Percentiles rank a stretch among this genome's conserved stretches.
phyloP scores from a whole-genome alignment of 2,113 vertebrate genomes.

The Gnathonemus longibarbis region DNA sequence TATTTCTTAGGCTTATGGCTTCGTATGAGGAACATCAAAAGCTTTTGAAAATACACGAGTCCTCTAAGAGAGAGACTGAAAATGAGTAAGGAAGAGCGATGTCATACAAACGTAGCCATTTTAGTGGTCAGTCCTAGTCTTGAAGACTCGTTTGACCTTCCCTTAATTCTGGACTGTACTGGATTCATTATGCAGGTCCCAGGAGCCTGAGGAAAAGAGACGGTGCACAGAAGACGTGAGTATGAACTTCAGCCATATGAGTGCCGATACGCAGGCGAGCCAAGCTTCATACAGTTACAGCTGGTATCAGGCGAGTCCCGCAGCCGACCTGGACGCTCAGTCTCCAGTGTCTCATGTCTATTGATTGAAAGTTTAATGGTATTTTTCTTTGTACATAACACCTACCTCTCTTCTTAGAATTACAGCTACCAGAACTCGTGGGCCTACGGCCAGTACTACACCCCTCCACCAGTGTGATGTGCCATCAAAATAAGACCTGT shows the following conservation, averaged over 20 bases:
- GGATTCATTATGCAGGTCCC: constrained; percentile 39
- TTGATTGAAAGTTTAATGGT: background rate
- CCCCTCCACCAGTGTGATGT: constrained; percentile 81
- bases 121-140: constrained; percentile 7
- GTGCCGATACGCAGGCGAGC: constrained; percentile 73
- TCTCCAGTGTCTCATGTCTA: background rate
- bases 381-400: background rate
- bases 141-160: background rate
- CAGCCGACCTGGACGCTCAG: background rate
- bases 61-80: constrained; percentile 76
- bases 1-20: constrained; percentile 68
- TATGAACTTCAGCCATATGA: constrained; percentile 51
- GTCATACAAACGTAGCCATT: background rate
- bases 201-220: constrained; percentile 82
- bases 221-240: constrained; percentile 71
- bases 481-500: constrained; percentile 18
- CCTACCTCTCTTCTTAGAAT: constrained; percentile 44
- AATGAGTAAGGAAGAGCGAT: constrained; percentile 68
- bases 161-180: background rate
- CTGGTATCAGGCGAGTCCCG: constrained; percentile 84
- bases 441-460: constrained; percentile 97
- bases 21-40: constrained; percentile 85
- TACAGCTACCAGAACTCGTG: constrained; percentile 88
- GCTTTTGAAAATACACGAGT: constrained; percentile 80
- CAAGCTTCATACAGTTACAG: constrained; percentile 88